phyloP scores from a whole-genome alignment of 2,888 invertebrate genomes.

The Crocallis elinguaria region DNA sequence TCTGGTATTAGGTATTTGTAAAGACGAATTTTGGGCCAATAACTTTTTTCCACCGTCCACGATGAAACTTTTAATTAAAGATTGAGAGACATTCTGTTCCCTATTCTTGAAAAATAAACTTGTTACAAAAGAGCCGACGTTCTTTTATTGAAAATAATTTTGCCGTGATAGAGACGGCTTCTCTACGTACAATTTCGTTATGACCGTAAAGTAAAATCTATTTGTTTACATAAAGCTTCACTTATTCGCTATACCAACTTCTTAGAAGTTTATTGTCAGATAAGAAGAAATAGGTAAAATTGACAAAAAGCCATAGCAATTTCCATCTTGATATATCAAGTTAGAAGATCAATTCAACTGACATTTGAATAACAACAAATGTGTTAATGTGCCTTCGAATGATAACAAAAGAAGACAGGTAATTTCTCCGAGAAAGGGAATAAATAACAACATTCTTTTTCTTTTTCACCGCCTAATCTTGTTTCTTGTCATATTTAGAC shows the following conservation, averaged over 20 bases:
- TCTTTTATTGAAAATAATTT: slow-evolving; percentile 57
- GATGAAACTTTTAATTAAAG: slow-evolving; percentile 74
- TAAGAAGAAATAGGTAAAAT: too few species aligned
- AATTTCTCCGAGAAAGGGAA: slow-evolving; percentile 24
- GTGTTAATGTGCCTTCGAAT: slow-evolving; percentile 20
- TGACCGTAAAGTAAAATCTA: not conserved
- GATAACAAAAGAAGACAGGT: slow-evolving; percentile 27
- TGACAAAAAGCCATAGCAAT: too few species aligned
- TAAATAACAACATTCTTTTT: slow-evolving; percentile 32
- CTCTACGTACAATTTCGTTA: slow-evolving; percentile 7
- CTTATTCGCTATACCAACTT: too few species aligned
- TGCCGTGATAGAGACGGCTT: slow-evolving; percentile 22
- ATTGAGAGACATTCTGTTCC: slow-evolving; percentile 65
- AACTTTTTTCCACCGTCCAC: slow-evolving; percentile 54
- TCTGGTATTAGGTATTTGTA: slow-evolving; percentile 48
- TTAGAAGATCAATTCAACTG: not conserved
- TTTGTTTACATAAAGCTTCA: not conserved
- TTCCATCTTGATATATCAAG: not conserved
- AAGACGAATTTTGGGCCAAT: slow-evolving; percentile 57
- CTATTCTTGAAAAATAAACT: slow-evolving; percentile 57
- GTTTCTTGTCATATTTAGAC: slow-evolving; percentile 38
- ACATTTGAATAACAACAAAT: slow-evolving; percentile 14
- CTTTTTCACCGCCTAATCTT: slow-evolving; percentile 27
- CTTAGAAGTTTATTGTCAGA: too few species aligned
- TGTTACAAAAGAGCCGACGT: slow-evolving; percentile 51